Percentiles rank a stretch among this genome's conserved stretches.
These are phyloP conservation scores for Glaucidium brasilianum DNA, from an alignment of 2,113 vertebrate genomes.

Conservation along the genomic window DNA sequence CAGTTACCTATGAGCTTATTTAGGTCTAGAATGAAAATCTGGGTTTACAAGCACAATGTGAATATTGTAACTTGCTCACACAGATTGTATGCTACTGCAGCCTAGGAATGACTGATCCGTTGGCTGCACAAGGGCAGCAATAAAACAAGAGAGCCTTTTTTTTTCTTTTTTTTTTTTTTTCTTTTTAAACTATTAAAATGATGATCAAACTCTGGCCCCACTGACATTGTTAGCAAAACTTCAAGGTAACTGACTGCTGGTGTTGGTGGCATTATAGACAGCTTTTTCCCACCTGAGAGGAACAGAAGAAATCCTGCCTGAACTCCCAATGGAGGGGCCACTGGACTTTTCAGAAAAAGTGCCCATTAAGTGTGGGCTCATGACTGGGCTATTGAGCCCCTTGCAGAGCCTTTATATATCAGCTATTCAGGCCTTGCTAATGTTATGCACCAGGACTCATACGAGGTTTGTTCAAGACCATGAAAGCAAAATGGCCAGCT, in stretches of 20 bases:
- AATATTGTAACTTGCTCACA: background rate
- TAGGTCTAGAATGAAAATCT: background rate
- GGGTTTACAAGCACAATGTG: background rate
- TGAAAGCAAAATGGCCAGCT: background rate
- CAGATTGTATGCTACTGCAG: background rate
- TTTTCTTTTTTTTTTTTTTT: background rate
- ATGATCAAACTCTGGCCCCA: background rate
- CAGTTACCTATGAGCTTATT: background rate
- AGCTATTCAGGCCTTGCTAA: background rate
- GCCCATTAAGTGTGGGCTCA: background rate
- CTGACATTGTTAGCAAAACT: background rate
- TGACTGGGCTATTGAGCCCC: background rate
- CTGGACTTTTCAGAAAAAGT: background rate
- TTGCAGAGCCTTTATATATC: background rate
- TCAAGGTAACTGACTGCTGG: background rate
- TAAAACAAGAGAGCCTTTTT: background rate
- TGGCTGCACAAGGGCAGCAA: background rate
- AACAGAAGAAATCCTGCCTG: background rate
- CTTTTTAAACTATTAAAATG: background rate
- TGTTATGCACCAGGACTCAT: background rate
- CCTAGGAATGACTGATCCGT: background rate
- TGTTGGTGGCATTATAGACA: background rate
- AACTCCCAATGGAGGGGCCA: background rate
- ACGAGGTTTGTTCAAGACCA: background rate
- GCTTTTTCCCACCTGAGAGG: background rate